phyloP scores from a whole-genome alignment of 2,797 vertebrate genomes.

The Iguana delicatissima region DNA sequence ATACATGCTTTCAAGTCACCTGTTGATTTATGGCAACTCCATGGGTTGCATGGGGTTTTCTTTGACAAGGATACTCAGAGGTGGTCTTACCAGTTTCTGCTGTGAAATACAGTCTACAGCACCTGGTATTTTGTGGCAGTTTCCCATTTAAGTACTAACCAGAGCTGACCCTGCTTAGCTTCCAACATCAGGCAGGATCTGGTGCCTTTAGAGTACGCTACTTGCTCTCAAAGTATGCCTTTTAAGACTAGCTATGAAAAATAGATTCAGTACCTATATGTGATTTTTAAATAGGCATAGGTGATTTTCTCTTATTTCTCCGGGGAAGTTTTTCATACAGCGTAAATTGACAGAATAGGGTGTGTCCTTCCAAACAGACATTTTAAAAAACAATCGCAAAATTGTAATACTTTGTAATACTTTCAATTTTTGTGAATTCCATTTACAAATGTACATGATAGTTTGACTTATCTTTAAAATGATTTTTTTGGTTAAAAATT shows the following conservation, averaged over 20 bases:
- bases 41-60: no score
- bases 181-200: no score
- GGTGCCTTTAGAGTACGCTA: no score
- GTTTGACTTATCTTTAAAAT: background rate
- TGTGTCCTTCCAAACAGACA: background rate
- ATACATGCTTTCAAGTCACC: no score
- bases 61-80: no score
- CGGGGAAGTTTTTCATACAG: background rate
- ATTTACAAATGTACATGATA: background rate
- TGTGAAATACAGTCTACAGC: no score
- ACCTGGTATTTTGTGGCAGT: no score
- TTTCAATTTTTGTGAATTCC: background rate
- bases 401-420: background rate
- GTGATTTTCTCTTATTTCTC: background rate
- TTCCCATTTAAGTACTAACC: no score
- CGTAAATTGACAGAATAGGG: background rate
- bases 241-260: background rate
- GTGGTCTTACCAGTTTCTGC: no score
- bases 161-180: no score
- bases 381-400: background rate
- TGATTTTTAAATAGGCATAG: background rate
- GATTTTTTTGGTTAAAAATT: background rate
- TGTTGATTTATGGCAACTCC: no score
- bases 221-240: background rate
- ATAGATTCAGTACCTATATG: background rate